Evolutionary conservation across 2,797 vertebrate species (phyloP), one percentile per base, ranked within the genome.

Genomic region (Triplophysa bombifrons): DNA sequence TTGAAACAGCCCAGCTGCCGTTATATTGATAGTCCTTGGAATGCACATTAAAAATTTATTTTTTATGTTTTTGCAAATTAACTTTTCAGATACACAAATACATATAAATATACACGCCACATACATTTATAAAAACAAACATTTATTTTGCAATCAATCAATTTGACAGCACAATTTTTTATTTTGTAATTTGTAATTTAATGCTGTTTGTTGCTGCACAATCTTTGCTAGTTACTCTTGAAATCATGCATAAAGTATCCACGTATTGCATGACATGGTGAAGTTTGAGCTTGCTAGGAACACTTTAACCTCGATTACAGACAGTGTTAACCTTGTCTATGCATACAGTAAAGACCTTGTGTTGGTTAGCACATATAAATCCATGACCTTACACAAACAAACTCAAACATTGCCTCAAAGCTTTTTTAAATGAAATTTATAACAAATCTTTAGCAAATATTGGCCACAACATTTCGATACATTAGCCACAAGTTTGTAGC

Each of bases 271-370:
- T 48, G 46, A 48, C 63, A 14, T 11, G 3, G 34, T n/a, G 30
- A 41, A 4, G 34, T 19, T 50, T 41, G 7, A 16, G 51, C n/a
- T 44, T 13, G 19, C 7, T 20, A 60, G 20, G 56, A 63, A 74
- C 16, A 13, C 22, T 50, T 16, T 19, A 69, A 2, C 72, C 64
- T 48, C 58, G 48, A 60, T 41, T 71, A 79, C 60, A 34, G 20
- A 56, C 38, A 19, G 38, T 53, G 14, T 11, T 68, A 16, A 73
- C 75, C 41, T 78, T 73, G 64, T 73, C 46, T 70, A 60, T 78
- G 34, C 20, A 63, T 63, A 73, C 50, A 66, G 41, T 53, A 19
- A 66, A 13, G 7, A 11, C 48, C 16, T 64, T 50, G 41, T 50
- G 25, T 61, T 72, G 14, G 56, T 7, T 8, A 58, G n/a, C 6